Evolutionary conservation across 2,797 vertebrate genomes (phyloP).

Genomic region (Myotis pilosus): DNA sequence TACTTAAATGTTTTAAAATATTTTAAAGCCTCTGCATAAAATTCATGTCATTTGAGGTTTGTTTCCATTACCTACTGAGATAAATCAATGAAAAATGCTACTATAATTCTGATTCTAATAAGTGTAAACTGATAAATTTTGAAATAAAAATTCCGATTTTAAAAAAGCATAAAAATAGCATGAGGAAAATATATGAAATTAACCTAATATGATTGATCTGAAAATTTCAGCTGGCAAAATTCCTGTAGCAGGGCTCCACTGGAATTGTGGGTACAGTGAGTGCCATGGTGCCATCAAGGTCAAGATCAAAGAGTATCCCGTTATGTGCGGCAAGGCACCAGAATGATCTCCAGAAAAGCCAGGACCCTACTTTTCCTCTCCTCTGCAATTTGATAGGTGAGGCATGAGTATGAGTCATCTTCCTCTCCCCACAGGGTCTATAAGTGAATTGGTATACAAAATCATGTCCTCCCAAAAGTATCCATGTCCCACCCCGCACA

Average conservation of each 20-base stretch:
- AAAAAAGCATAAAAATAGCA: background rate
- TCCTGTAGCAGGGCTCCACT: background rate
- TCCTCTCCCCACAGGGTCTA: background rate
- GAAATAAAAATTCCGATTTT: constrained; percentile 29
- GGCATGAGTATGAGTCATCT: background rate
- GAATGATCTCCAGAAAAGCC: background rate
- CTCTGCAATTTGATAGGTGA: background rate
- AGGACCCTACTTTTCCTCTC: background rate
- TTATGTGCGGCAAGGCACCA: background rate
- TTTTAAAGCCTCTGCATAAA: background rate
- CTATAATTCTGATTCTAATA: constrained; percentile 20
- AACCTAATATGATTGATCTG: background rate
- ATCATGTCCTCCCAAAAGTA: background rate
- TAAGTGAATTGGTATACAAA: background rate
- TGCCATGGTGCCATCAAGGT: background rate
- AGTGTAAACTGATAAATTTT: background rate
- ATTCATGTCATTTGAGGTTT: background rate
- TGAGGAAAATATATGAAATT: background rate
- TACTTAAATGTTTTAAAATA: background rate
- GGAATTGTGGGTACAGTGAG: background rate
- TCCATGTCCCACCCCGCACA: background rate
- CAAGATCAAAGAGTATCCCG: background rate
- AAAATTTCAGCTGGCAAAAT: background rate
- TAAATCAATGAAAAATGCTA: constrained; percentile 25
- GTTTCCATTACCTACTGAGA: constrained; percentile 27